A percentile compares a stretch with the other conserved stretches of the same genome.
Conservation (phyloP, 2,888 invertebrate species). For the Gisinianus flammeolus region DNA sequence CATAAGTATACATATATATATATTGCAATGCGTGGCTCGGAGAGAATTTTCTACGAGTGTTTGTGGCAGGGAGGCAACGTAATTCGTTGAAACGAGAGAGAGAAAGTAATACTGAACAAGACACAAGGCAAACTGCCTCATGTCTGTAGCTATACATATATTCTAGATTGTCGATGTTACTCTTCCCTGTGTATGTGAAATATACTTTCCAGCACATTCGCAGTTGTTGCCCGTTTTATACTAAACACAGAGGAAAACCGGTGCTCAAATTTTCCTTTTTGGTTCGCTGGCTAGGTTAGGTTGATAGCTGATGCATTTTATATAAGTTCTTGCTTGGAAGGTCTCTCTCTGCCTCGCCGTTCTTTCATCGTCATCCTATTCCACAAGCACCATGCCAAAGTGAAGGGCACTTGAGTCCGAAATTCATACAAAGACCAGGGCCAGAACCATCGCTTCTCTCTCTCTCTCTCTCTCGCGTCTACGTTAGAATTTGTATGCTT, state of each 20-base stretch:
- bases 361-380: conserved; percentile 40
- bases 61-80: conserved; percentile 31
- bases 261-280: conserved; percentile 31
- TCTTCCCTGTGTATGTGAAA: neutral
- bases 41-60: conserved; percentile 25
- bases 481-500: conserved; percentile 16
- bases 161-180: neutral
- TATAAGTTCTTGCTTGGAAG: neutral
- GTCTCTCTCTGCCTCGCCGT: conserved; percentile 19
- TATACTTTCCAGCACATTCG: neutral
- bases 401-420: conserved; percentile 57
- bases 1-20: conserved; percentile 7
- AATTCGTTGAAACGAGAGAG: conserved; percentile 15
- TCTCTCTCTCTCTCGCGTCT: conserved; percentile 18
- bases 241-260: conserved; percentile 14
- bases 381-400: conserved; percentile 58
- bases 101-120: conserved; percentile 28
- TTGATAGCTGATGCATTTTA: conserved; percentile 13
- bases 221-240: neutral
- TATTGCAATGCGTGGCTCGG: neutral
- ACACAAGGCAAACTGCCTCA: neutral
- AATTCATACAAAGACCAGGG: conserved; percentile 58
- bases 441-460: conserved; percentile 38
- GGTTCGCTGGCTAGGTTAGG: conserved; percentile 19
- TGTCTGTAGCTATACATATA: neutral